These are phyloP conservation scores for Cyanocitta stelleri DNA, from an alignment of 2,113 vertebrate genomes.

Conservation along the genomic window DNA sequence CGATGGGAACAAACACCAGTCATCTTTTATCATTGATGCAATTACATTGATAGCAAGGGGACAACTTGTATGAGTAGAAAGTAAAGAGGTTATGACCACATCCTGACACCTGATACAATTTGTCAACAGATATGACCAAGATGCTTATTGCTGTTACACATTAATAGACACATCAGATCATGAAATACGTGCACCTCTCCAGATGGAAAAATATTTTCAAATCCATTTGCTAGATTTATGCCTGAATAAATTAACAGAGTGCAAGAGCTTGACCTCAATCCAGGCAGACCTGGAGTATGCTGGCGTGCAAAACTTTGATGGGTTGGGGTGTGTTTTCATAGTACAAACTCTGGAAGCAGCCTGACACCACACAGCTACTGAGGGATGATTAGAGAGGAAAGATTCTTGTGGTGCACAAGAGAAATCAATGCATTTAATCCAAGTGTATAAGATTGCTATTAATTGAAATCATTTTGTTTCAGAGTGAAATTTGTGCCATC, in stretches of 20 bases:
- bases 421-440: not conserved
- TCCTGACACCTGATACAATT: not conserved
- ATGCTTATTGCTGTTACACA: not conserved
- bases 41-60: not conserved
- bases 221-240: not conserved
- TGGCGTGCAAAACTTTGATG: not conserved
- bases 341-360: not conserved
- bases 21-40: not conserved
- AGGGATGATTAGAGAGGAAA: not conserved
- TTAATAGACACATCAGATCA: not conserved
- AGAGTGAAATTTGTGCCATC: not conserved
- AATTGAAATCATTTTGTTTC: not conserved
- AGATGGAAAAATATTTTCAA: not conserved
- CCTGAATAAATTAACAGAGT: not conserved
- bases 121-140: not conserved
- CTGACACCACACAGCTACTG: not conserved
- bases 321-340: not conserved
- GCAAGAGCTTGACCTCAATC: not conserved
- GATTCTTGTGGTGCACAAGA: not conserved
- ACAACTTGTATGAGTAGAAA: not conserved
- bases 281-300: not conserved
- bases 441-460: not conserved
- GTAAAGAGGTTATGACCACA: not conserved
- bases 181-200: not conserved
- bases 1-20: not conserved